phyloP scores from a whole-genome alignment of 2,113 vertebrate genomes.

The Talpa occidentalis region DNA sequence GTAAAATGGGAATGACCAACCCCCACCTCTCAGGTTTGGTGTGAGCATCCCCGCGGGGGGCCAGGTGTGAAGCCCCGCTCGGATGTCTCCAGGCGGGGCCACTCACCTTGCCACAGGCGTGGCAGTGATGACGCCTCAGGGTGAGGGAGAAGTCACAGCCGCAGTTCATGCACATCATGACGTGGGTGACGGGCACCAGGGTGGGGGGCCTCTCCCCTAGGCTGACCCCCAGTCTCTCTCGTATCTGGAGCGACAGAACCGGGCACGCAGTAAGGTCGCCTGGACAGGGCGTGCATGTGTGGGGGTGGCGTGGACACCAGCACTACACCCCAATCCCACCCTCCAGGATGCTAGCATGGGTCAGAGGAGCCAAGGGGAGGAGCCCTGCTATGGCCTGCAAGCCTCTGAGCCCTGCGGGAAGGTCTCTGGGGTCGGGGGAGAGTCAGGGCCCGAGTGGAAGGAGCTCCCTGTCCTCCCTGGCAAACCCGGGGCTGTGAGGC shows the following conservation, averaged over 20 bases:
- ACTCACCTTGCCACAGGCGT: slow-evolving; percentile 95
- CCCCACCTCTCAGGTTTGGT: too few relatives aligned
- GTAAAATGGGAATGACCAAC: neutral
- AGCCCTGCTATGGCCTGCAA: neutral
- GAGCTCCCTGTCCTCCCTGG: neutral
- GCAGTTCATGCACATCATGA: slow-evolving; percentile 99
- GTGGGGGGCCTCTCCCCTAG: slow-evolving; percentile 95
- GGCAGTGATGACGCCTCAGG: slow-evolving; percentile 94
- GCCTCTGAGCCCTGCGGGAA: fast-evolving
- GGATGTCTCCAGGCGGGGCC: neutral
- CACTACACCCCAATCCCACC: neutral
- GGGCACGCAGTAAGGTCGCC: neutral
- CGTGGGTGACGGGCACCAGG: slow-evolving; percentile 94
- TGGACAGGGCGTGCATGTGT: neutral
- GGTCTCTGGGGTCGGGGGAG: neutral
- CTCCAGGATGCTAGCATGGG: neutral
- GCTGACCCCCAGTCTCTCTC: slow-evolving; percentile 90
- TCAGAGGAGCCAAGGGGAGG: neutral
- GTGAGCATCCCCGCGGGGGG: neutral
- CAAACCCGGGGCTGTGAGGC: neutral
- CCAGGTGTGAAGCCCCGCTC: fast-evolving
- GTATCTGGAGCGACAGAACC: slow-evolving; percentile 83
- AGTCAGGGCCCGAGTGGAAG: neutral
- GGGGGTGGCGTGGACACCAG: neutral
- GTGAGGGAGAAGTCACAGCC: slow-evolving; percentile 96